phyloP scores from a whole-genome alignment of 2,113 vertebrate genomes.

The Hyla sarda region DNA sequence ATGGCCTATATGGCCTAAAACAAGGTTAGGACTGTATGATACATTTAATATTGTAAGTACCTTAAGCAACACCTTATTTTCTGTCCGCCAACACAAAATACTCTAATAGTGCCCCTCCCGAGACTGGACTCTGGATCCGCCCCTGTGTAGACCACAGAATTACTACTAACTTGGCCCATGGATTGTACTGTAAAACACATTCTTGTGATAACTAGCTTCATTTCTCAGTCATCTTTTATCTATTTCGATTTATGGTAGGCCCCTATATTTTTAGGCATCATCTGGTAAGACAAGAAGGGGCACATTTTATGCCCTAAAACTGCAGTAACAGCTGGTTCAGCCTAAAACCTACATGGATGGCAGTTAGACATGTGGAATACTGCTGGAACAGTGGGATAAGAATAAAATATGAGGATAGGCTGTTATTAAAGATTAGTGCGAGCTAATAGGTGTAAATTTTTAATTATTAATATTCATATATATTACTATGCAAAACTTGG shows the following conservation, averaged over 20 bases:
- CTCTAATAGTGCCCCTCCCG: no score
- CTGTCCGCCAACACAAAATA: no score
- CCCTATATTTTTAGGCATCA: not conserved
- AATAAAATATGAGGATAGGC: not conserved
- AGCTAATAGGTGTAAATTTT: not conserved
- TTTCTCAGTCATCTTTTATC: no score
- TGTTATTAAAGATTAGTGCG: not conserved
- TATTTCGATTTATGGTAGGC: not conserved
- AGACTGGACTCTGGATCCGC: no score
- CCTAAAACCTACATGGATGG: not conserved
- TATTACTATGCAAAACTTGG: not conserved
- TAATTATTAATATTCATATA: not conserved
- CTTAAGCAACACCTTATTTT: no score
- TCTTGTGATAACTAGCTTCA: no score
- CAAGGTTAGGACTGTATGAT: no score
- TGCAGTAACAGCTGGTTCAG: constrained; percentile 12
- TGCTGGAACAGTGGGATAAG: not conserved
- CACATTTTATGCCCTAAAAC: not conserved
- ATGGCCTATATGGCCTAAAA: no score
- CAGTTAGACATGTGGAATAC: constrained; percentile 24
- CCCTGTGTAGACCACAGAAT: no score
- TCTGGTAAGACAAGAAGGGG: not conserved
- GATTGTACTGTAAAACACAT: no score
- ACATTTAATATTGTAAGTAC: no score
- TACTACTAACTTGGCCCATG: no score